These are phyloP conservation scores for Acestrorhynchus altus DNA, from an alignment of 2,797 vertebrate species.

Conservation along the genomic window DNA sequence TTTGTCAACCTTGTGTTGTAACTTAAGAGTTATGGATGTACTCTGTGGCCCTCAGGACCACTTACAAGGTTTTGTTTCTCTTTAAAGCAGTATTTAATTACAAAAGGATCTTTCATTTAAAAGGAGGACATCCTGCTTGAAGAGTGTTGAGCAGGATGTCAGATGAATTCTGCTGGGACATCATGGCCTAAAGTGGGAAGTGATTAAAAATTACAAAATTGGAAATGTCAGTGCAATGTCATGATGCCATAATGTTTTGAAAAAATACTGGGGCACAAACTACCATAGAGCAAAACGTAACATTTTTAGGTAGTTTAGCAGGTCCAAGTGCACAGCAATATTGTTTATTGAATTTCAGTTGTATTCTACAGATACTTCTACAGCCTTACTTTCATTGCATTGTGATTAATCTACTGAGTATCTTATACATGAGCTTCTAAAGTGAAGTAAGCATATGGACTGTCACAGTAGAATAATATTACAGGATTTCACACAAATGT, in stretches of 20 bases:
- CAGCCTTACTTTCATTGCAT: no score
- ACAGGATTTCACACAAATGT: no score
- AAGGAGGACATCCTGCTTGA: constrained; percentile 2
- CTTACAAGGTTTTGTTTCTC: constrained; percentile 1
- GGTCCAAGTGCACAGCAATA: no score
- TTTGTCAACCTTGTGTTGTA: not conserved
- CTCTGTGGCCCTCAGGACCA: not conserved
- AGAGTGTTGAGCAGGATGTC: not conserved
- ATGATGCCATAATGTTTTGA: constrained; percentile 2
- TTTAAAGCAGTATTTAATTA: not conserved
- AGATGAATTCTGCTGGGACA: not conserved
- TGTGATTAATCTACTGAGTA: no score
- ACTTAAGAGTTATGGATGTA: not conserved
- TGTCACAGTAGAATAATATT: no score
- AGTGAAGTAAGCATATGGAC: no score
- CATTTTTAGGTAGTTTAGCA: no score
- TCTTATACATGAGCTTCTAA: no score
- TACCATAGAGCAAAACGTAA: no score
- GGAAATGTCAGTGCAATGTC: constrained; percentile 9
- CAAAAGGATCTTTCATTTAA: not conserved
- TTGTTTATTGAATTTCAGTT: no score
- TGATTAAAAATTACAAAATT: not conserved
- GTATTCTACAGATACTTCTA: no score
- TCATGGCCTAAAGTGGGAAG: not conserved
- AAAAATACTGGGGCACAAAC: no score